Percentiles rank a stretch among this genome's conserved stretches.
These are phyloP conservation scores for Sarcophaga peregrina DNA, from an alignment of 1,140 invertebrate genomes.

Conservation along the genomic window DNA sequence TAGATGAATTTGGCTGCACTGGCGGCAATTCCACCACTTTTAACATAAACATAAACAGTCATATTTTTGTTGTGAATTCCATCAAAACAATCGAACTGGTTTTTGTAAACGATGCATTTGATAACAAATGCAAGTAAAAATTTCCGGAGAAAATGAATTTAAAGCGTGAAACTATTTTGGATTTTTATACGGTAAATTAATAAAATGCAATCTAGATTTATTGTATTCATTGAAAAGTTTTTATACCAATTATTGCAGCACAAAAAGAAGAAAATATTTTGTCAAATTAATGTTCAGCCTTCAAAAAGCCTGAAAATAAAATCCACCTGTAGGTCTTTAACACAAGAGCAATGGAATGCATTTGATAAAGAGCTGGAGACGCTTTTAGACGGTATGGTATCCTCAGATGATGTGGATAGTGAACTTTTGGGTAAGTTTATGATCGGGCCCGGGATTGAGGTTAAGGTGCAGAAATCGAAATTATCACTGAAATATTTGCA, in stretches of 20 bases:
- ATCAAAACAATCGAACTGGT: too few relatives aligned
- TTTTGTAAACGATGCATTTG: too few relatives aligned
- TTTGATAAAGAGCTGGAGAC: conserved; percentile 17
- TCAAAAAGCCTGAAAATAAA: not conserved
- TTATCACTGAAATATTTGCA: not conserved
- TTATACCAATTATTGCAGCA: not conserved
- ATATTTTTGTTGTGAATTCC: too few relatives aligned
- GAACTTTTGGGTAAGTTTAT: not conserved
- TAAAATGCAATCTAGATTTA: not conserved
- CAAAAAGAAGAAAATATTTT: not conserved
- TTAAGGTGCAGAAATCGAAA: conserved; percentile 3
- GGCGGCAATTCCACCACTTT: too few relatives aligned
- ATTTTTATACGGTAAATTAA: conserved; percentile 10
- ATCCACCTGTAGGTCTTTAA: conserved; percentile 19
- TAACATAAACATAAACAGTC: too few relatives aligned
- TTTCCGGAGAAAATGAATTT: not conserved
- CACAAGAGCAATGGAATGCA: not conserved
- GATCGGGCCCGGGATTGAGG: not conserved
- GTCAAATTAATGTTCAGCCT: not conserved
- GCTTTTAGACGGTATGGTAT: not conserved
- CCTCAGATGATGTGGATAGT: not conserved
- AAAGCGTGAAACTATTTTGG: conserved; percentile 21
- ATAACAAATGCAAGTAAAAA: not conserved
- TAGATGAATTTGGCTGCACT: too few relatives aligned
- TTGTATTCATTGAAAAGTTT: too few relatives aligned